Base-by-base conservation (phyloP, 2,888 invertebrate genomes). In the Melieria omissa region DNA sequence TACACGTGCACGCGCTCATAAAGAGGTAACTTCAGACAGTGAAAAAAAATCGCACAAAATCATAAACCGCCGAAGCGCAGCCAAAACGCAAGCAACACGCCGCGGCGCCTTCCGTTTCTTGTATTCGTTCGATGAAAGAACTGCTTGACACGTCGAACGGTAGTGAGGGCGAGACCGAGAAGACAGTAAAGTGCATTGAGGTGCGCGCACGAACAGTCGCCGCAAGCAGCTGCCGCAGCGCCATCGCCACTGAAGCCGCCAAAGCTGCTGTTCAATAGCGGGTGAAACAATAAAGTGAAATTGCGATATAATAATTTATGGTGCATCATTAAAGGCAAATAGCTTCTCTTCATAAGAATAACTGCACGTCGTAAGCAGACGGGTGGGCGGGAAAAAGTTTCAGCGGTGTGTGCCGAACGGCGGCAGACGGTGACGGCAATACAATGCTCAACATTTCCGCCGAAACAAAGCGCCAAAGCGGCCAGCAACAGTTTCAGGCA, bases 271-370 rank as follows among this genome's bases (percentile, higher is more conserved):
- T 80, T 83, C 83, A 83, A 83, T 83, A 81, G 81, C 80, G 81
- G 77, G 80, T 84, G 78, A 83, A 83, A 83, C 83, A 83, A 83
- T 83, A 84, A 83, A 83, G 80, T 77, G 79, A 81, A 83, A 83
- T 79, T 78, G 83, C 83, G 78, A 83, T 83, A 81, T 83, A 83
- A 83, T 83, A 83, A 83, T 83, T 83, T 83, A 83, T 83, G 71
- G 10, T 52, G 54, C 60, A 65, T 71, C 70, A 60, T 71, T 71
- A 71, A 65, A 71, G 29, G n/a, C 60, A 55, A 52, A 52, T 52
- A 71, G 70, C 60, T 60, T 7, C 45, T 29, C 58, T 65, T 64
- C 60, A 67, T 67, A 67, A 52, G 4, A 16, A 52, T 52, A 52
- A 52, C 29, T 29, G 12, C 44, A n/a, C 47, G 14, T 45, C 44